Percentiles rank a stretch among this genome's conserved stretches.
These are phyloP conservation scores for Pholis gunnellus DNA, from an alignment of 2,113 vertebrate genomes.

Conservation along the genomic window DNA sequence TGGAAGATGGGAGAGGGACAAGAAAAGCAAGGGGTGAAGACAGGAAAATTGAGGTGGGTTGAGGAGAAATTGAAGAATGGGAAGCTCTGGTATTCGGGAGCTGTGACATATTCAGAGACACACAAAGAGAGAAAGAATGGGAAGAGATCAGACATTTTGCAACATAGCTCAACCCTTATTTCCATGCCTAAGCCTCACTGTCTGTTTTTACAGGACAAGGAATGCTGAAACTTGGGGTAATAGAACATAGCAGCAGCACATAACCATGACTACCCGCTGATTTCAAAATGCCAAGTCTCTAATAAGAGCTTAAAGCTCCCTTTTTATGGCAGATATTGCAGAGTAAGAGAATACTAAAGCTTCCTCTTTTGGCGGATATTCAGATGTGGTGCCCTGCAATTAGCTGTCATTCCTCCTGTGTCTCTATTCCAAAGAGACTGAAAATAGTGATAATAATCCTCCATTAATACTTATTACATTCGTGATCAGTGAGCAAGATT, in stretches of 20 bases:
- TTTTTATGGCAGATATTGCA: conserved; percentile 61
- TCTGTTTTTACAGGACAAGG: conserved; percentile 52
- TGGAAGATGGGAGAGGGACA: conserved; percentile 39
- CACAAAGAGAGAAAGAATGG: conserved; percentile 36
- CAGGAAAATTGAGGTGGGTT: conserved; percentile 38
- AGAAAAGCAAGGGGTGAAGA: conserved; percentile 43
- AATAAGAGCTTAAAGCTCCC: conserved; percentile 61
- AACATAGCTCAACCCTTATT: conserved; percentile 50
- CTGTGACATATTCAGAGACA: conserved; percentile 30
- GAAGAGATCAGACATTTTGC: conserved; percentile 42
- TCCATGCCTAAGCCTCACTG: conserved; percentile 46
- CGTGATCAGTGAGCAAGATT: conserved; percentile 63
- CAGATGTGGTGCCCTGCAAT: conserved; percentile 66
- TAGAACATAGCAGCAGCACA: conserved; percentile 63
- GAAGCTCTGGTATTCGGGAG: conserved; percentile 4
- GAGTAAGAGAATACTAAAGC: conserved; percentile 45
- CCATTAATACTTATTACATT: conserved; percentile 68
- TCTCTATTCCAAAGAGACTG: conserved; percentile 68
- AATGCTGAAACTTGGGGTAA: conserved; percentile 50
- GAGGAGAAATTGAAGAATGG: conserved; percentile 24
- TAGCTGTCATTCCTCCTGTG: conserved; percentile 67
- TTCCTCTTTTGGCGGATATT: conserved; percentile 62
- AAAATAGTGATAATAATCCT: conserved; percentile 68
- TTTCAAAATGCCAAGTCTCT: conserved; percentile 74
- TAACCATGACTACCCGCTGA: conserved; percentile 57